Percentiles rank a stretch among this genome's conserved stretches.
Evolutionary conservation across 2,797 vertebrate genomes (phyloP).

Genomic region (Epinephelus malabaricus): DNA sequence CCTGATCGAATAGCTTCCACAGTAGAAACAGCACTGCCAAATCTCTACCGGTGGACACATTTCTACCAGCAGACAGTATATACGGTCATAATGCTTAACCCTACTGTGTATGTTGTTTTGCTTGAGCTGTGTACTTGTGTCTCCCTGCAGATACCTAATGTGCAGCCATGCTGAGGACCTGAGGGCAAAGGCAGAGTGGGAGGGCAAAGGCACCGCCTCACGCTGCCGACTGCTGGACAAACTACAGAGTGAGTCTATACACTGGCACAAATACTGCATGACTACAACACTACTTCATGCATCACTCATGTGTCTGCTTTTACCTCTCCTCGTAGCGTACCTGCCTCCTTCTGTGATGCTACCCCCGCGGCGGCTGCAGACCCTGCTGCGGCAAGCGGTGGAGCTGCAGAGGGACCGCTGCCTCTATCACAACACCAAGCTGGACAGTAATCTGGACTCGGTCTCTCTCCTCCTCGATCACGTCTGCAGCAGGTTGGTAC

Average conservation of each 20-base stretch:
- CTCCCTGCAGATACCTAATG: constrained; percentile 93
- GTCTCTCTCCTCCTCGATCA: constrained; percentile 98
- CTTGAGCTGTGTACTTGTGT: constrained; percentile 33
- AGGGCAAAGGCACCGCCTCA: constrained; percentile 96
- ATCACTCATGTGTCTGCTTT: not conserved
- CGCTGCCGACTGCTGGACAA: constrained; percentile 97
- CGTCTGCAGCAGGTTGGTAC: constrained; percentile 95
- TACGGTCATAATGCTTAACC: no score
- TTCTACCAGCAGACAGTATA: no score
- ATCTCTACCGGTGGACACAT: no score
- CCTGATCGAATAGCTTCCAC: no score
- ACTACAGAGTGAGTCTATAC: constrained; percentile 92
- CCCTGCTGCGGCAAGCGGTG: constrained; percentile 95
- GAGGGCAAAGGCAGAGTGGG: constrained; percentile 98
- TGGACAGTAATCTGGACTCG: constrained; percentile 95
- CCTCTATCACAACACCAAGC: constrained; percentile 99
- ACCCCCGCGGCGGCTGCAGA: constrained; percentile 97
- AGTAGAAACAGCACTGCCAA: no score
- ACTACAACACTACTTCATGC: not conserved
- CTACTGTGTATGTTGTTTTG: not conserved
- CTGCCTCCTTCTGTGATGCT: constrained; percentile 99
- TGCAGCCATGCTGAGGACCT: constrained; percentile 98
- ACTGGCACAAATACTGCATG: not conserved
- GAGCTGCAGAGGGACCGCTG: constrained; percentile 98
- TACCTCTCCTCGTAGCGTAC: constrained; percentile 87